Conservation (phyloP, 2,888 invertebrate species). For the Linhomoeus sp. region DNA sequence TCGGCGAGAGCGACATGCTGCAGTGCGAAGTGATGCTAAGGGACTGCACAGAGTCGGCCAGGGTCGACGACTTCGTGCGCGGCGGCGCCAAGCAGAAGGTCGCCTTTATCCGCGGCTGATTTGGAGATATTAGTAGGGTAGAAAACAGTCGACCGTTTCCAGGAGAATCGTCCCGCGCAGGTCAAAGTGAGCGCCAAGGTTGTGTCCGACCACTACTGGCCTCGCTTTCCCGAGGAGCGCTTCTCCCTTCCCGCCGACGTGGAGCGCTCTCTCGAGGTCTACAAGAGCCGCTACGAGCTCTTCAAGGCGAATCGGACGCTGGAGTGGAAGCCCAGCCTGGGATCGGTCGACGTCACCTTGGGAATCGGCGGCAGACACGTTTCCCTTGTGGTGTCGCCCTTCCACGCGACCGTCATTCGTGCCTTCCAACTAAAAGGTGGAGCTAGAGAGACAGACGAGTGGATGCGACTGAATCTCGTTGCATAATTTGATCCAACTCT, state of each 20-base stretch:
- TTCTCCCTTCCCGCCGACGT: slow-evolving; percentile 9
- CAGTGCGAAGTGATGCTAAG: slow-evolving; percentile 97
- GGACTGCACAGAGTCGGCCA: slow-evolving; percentile 82
- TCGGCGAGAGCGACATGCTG: slow-evolving; percentile 85
- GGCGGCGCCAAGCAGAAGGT: no score
- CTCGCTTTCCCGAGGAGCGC: slow-evolving; percentile 28
- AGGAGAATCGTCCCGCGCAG: no score
- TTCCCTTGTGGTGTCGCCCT: background rate
- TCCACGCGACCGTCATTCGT: slow-evolving; percentile 4
- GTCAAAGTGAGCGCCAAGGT: slow-evolving; percentile 27
- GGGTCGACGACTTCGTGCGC: slow-evolving; percentile 48
- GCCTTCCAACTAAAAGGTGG: slow-evolving; percentile 4
- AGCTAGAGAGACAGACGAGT: background rate
- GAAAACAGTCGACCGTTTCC: no score
- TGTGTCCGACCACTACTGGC: slow-evolving; percentile 97
- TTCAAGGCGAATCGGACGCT: slow-evolving; percentile 11
- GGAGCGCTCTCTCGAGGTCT: slow-evolving; percentile 9
- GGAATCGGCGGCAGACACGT: background rate
- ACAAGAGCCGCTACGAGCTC: slow-evolving; percentile 8
- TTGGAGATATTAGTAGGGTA: no score
- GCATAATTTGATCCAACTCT: no score
- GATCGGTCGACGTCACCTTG: slow-evolving; percentile 7
- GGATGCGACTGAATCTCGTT: no score
- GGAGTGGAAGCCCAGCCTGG: slow-evolving; percentile 11
- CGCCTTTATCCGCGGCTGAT: no score